These are phyloP conservation scores for Chauna torquata DNA, from an alignment of 2,113 vertebrate genomes.

Conservation along the genomic window DNA sequence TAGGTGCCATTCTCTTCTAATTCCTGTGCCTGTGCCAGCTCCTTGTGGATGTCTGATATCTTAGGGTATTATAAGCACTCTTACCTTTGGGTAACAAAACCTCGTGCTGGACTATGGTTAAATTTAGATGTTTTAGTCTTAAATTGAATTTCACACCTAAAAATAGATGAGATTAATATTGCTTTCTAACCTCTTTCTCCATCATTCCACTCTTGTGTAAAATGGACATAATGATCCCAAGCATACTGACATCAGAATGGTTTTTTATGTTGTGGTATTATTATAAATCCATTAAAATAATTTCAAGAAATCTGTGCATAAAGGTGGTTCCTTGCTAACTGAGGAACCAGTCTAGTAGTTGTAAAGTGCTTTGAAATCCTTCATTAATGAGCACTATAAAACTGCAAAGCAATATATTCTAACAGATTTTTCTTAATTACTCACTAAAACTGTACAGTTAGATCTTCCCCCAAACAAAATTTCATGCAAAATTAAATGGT, in stretches of 20 bases:
- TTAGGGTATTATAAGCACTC: background rate
- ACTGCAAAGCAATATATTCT: background rate
- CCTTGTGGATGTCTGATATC: background rate
- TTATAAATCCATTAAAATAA: background rate
- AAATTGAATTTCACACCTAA: background rate
- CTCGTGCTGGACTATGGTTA: background rate
- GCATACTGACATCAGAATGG: background rate
- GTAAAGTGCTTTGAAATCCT: background rate
- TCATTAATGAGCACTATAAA: background rate
- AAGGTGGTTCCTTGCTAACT: background rate
- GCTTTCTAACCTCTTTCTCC: background rate
- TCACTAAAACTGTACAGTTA: background rate
- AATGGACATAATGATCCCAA: background rate
- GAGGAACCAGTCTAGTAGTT: background rate
- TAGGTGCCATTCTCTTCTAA: background rate
- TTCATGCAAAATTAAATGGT: background rate
- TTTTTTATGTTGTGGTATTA: background rate
- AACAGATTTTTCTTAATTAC: conserved; percentile 31
- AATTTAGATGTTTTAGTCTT: background rate
- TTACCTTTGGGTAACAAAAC: background rate
- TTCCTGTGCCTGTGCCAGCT: background rate
- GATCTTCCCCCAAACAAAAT: background rate
- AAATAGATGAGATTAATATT: background rate
- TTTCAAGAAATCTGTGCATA: background rate
- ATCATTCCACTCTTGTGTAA: background rate